These are phyloP conservation scores for Dermochelys coriacea DNA, from an alignment of 2,797 vertebrate genomes.

Conservation along the genomic window DNA sequence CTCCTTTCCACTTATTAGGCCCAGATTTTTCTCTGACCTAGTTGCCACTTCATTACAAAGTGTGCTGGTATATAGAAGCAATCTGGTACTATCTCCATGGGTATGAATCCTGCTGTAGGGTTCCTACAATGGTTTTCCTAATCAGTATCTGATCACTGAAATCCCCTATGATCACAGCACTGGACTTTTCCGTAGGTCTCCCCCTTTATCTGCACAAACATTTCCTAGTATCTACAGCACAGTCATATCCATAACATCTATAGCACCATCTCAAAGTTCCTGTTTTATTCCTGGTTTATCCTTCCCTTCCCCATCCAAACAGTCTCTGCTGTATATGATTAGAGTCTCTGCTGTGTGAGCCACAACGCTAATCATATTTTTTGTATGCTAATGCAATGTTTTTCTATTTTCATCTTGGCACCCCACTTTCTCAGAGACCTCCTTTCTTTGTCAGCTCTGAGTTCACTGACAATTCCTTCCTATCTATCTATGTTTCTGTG, in stretches of 20 bases:
- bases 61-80: background rate
- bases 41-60: background rate
- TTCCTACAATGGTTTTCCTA: background rate
- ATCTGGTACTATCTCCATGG: background rate
- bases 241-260: background rate
- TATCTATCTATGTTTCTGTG: background rate
- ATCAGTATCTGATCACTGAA: background rate
- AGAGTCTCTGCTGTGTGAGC: background rate
- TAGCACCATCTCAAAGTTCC: background rate
- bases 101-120: background rate
- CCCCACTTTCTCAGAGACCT: background rate
- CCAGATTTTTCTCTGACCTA: background rate
- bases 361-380: background rate
- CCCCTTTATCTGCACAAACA: background rate
- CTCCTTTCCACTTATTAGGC: background rate
- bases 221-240: background rate
- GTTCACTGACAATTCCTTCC: background rate
- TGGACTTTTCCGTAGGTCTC: background rate
- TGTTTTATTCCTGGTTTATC: background rate
- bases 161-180: background rate
- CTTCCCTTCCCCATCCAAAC: background rate
- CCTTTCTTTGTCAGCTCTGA: background rate
- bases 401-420: background rate
- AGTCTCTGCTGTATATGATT: background rate
- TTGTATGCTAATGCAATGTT: background rate